phyloP scores from a whole-genome alignment of 1,140 invertebrate genomes.

The Armadillidium nasatum region DNA sequence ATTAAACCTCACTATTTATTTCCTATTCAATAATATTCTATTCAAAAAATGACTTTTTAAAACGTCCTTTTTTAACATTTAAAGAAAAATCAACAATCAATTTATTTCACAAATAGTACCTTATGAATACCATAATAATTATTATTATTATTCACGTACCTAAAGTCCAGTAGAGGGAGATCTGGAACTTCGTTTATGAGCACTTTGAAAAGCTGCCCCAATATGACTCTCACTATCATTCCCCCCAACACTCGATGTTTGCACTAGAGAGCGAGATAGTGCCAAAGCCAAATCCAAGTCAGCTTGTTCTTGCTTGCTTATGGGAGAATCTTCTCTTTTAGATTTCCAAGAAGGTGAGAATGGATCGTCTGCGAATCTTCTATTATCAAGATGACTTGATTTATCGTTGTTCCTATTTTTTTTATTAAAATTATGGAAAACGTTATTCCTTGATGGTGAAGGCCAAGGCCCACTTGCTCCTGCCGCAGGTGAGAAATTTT shows the following conservation, averaged over 20 bases:
- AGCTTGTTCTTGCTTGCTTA: conserved; percentile 48
- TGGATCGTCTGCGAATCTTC: conserved; percentile 13
- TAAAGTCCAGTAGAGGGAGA: background rate
- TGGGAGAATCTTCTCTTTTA: conserved; percentile 49
- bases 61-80: too few relatives aligned
- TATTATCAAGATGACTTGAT: conserved; percentile 22
- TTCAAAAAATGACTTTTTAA: too few relatives aligned
- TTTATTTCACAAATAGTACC: too few relatives aligned
- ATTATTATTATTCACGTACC: background rate
- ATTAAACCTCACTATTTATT: too few relatives aligned
- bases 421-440: conserved; percentile 6
- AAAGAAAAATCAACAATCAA: too few relatives aligned
- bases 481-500: conserved; percentile 34
- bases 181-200: background rate
- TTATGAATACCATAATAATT: background rate
- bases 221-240: too few relatives aligned
- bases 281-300: conserved; percentile 51
- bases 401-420: conserved; percentile 21
- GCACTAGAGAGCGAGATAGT: conserved; percentile 34
- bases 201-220: too few relatives aligned
- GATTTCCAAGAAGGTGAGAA: conserved; percentile 48
- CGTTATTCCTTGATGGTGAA: conserved; percentile 37
- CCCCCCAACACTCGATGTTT: background rate
- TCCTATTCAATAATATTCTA: too few relatives aligned
- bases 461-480: background rate